These are phyloP conservation scores for Yponomeuta sedellus DNA, from an alignment of 2,888 invertebrate species.

Conservation along the genomic window DNA sequence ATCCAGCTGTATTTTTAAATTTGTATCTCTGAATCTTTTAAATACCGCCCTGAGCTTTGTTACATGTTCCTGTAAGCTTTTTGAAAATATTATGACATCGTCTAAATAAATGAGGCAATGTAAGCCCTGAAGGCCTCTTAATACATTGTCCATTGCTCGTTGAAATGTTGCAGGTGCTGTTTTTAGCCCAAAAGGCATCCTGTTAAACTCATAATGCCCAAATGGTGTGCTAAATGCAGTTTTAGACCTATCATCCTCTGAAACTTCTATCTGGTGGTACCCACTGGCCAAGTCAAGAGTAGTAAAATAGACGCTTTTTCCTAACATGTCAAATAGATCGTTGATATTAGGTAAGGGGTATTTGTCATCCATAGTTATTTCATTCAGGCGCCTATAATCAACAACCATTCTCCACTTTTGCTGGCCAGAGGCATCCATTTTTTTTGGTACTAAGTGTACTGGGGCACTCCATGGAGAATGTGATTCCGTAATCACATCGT, in stretches of 20 bases:
- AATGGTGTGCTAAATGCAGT: constrained; percentile 38
- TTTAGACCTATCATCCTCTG: constrained; percentile 32
- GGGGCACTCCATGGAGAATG: constrained; percentile 28
- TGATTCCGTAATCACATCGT: constrained; percentile 22
- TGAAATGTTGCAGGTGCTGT: constrained; percentile 48
- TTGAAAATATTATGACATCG: constrained; percentile 36
- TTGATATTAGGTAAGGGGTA: constrained; percentile 41
- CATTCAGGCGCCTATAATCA: constrained; percentile 42
- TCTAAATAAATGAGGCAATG: constrained; percentile 39
- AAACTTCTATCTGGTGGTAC: constrained; percentile 42
- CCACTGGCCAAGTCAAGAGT: constrained; percentile 41
- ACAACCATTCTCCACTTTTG: constrained; percentile 32
- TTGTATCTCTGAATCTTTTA: constrained; percentile 22
- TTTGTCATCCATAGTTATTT: constrained; percentile 35
- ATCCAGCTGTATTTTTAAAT: constrained; percentile 26
- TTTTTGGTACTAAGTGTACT: constrained; percentile 24
- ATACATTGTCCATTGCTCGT: constrained; percentile 39
- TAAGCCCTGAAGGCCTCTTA: constrained; percentile 34
- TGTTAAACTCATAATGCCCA: constrained; percentile 38
- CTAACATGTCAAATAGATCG: constrained; percentile 41
- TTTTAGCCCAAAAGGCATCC: constrained; percentile 20
- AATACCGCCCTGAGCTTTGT: constrained; percentile 26
- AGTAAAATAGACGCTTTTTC: constrained; percentile 38
- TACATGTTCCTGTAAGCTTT: constrained; percentile 25
- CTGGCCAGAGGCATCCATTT: constrained; percentile 22